Conservation (phyloP, 2,797 vertebrate species). For the Telmatherina bonti region DNA sequence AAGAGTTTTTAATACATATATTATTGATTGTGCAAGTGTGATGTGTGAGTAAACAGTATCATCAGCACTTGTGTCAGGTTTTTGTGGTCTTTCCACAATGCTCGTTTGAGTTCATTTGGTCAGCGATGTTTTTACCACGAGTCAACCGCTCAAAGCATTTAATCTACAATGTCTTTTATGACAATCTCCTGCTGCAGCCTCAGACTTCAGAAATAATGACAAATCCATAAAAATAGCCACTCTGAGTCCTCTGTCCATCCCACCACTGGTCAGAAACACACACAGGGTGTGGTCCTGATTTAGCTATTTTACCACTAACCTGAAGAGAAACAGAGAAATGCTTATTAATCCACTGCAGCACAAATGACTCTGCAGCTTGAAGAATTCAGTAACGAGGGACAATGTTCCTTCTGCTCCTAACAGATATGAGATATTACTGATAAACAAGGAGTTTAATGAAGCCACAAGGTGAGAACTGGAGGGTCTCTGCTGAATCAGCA, state of each 20-base stretch:
- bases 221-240: constrained; percentile 30
- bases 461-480: background rate
- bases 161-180: constrained; percentile 29
- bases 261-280: constrained; percentile 18
- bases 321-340: background rate
- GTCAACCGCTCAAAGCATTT: constrained; percentile 10
- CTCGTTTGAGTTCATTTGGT: constrained; percentile 37
- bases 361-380: background rate
- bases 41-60: too few relatives aligned
- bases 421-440: too few relatives aligned
- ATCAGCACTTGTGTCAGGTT: too few relatives aligned
- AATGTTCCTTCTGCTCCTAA: too few relatives aligned
- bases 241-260: constrained; percentile 3
- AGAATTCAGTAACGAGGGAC: background rate
- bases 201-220: constrained; percentile 33
- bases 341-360: background rate
- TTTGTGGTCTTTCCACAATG: background rate
- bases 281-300: constrained; percentile 3
- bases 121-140: constrained; percentile 19
- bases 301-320: background rate
- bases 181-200: constrained; percentile 17
- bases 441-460: background rate
- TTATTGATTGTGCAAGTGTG: too few relatives aligned
- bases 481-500: background rate
- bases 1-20: too few relatives aligned